phyloP scores from a whole-genome alignment of 1,140 invertebrate genomes.

The Hylyphantes graminicola region DNA sequence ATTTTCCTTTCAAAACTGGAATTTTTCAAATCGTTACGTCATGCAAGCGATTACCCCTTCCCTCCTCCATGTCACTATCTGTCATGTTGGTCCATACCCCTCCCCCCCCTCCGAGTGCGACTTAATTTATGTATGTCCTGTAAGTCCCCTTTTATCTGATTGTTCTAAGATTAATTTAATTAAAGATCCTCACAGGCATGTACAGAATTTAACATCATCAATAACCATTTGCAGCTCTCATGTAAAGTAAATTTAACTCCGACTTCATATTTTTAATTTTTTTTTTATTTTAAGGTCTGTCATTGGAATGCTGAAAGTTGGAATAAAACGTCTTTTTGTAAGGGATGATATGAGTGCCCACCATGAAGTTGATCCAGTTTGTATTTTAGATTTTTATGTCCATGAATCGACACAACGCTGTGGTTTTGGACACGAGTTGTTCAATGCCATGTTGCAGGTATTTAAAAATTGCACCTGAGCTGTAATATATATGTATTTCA shows the following conservation, averaged over 20 bases:
- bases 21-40: too few species aligned
- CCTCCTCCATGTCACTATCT: too few species aligned
- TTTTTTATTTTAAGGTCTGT: conserved; percentile 66
- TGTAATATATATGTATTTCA: too few species aligned
- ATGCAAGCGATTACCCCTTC: too few species aligned
- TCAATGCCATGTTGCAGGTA: conserved; percentile 81
- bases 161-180: too few species aligned
- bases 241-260: neutral
- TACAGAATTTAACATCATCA: neutral
- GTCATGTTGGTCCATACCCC: too few species aligned
- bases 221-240: neutral
- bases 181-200: neutral
- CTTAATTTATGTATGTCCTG: too few species aligned
- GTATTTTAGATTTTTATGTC: conserved; percentile 89
- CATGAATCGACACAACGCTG: conserved; percentile 81
- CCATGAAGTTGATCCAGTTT: conserved; percentile 80
- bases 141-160: too few species aligned
- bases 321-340: conserved; percentile 85
- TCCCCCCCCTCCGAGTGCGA: too few species aligned
- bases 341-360: conserved; percentile 75
- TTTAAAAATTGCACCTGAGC: neutral
- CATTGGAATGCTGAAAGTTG: conserved; percentile 85
- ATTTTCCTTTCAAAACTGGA: too few species aligned
- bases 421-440: conserved; percentile 81
- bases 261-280: neutral